A percentile compares a stretch with the other conserved stretches of the same genome.
Conservation (phyloP, 2,888 invertebrate genomes). For the Hetaerina titia region DNA sequence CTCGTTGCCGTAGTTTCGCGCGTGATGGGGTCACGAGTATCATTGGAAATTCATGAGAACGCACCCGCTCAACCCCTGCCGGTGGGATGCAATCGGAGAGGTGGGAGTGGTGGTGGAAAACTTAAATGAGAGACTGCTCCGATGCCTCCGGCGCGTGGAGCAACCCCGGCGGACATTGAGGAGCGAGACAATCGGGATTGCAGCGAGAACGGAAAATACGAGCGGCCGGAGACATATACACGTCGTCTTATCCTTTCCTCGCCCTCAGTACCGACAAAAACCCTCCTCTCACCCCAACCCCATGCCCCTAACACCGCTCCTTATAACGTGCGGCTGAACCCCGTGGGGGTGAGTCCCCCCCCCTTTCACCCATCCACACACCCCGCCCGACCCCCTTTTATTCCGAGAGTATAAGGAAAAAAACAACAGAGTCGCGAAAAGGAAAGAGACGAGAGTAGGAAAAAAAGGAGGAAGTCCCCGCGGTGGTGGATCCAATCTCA, state of each 20-base stretch:
- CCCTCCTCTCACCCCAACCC: background rate
- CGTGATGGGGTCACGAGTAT: background rate
- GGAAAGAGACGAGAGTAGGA: background rate
- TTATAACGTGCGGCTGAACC: background rate
- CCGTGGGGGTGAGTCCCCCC: background rate
- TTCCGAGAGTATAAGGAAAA: background rate
- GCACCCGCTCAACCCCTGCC: background rate
- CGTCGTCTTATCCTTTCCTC: background rate
- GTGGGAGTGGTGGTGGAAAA: background rate
- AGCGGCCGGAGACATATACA: background rate
- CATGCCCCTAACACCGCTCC: background rate
- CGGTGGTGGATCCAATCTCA: slow-evolving; percentile 35
- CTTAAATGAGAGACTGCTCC: background rate
- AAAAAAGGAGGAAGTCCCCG: background rate
- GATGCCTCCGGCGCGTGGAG: background rate
- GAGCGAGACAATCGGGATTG: background rate
- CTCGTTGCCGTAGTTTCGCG: background rate
- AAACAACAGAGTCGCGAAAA: background rate
- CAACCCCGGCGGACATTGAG: background rate
- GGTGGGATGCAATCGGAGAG: background rate
- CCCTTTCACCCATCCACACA: background rate
- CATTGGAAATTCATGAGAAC: slow-evolving; percentile 18
- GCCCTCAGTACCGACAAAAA: background rate
- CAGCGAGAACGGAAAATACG: background rate
- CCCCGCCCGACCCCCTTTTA: background rate